Base-by-base conservation (phyloP, 2,113 vertebrate genomes). In the Chloropsis cyanopogon region DNA sequence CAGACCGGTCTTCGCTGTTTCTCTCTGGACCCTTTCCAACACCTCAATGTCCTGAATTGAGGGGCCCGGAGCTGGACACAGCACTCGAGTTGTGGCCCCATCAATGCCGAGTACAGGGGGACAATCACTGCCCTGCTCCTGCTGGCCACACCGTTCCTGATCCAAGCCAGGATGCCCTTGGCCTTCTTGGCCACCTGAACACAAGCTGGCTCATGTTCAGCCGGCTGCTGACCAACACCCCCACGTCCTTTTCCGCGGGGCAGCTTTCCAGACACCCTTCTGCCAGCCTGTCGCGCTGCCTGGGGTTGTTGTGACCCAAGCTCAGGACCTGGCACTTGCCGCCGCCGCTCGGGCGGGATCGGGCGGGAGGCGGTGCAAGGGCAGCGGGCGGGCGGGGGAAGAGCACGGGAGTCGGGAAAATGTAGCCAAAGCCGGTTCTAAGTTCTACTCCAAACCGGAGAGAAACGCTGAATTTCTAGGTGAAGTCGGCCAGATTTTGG, bases 311-410 rank as follows among this genome's bases (percentile, higher is more conserved):
- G 47, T 13, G 47, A 47, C 29, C 54, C 31, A 1, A 1, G 17
- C 1, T 11, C 17, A 22, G 29, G 7, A 17, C 28, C 10, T 1
- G 1, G 37, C 19, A 4, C 4, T 5, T 0, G 15, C 4, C 3
- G 10, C 39, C 13, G 18, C 52, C 3, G 4, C n/a, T 2, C 6
- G 6, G 12, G 10, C 3, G 3, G 50, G 37, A 14, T 49, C 5
- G 12, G 5, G 2, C 17, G 14, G 6, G 4, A 41, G 41, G 41
- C 14, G 41, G 41, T 12, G 41, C 6, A 3, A 9, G 52, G 21
- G 19, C 23, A 8, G 15, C 2, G 4, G 24, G 1, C 12, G 16
- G 3, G 1, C 5, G 1, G 8, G 16, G 14, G 2, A 4, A 12
- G 20, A 14, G 39, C 8, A 2, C 1, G 7, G 39, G 4, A 11